Evolutionary conservation across 2,888 invertebrate species (phyloP).

Genomic region (Oscheius sp.): DNA sequence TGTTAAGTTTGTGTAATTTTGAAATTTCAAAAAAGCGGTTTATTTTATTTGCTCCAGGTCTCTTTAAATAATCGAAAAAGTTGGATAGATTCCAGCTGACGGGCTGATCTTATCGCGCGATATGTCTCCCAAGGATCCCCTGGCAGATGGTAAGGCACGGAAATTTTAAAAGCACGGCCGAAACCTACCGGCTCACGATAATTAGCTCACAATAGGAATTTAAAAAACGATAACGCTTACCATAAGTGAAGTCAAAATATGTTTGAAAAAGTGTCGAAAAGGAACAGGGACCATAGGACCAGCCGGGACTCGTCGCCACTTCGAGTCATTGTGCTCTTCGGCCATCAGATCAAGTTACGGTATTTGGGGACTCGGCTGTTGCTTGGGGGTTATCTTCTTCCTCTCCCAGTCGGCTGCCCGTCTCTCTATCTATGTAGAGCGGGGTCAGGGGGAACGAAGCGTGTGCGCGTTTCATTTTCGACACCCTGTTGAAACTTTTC

Average conservation of each 20-base stretch:
- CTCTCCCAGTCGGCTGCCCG: neutral
- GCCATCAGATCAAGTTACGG: slow-evolving; percentile 29
- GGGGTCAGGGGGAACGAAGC: slow-evolving; percentile 13
- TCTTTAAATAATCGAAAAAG: too few species aligned
- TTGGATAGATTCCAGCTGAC: too few species aligned
- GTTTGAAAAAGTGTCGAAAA: neutral
- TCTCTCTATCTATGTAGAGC: slow-evolving; percentile 31
- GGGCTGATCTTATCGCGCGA: too few species aligned
- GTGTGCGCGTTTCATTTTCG: neutral
- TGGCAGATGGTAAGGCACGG: too few species aligned
- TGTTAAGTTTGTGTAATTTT: too few species aligned
- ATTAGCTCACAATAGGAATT: neutral
- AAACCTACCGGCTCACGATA: too few species aligned
- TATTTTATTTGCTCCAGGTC: too few species aligned
- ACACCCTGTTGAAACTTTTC: neutral
- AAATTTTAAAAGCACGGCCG: too few species aligned
- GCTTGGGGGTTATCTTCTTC: slow-evolving; percentile 27
- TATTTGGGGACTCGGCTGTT: slow-evolving; percentile 27
- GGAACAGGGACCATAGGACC: neutral
- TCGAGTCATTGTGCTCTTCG: neutral
- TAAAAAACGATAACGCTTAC: neutral
- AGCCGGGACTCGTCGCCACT: neutral
- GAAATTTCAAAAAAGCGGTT: too few species aligned
- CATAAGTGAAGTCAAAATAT: slow-evolving; percentile 8
- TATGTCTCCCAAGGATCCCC: too few species aligned